phyloP scores from a whole-genome alignment of 2,113 vertebrate genomes.

The Paratilapia polleni region DNA sequence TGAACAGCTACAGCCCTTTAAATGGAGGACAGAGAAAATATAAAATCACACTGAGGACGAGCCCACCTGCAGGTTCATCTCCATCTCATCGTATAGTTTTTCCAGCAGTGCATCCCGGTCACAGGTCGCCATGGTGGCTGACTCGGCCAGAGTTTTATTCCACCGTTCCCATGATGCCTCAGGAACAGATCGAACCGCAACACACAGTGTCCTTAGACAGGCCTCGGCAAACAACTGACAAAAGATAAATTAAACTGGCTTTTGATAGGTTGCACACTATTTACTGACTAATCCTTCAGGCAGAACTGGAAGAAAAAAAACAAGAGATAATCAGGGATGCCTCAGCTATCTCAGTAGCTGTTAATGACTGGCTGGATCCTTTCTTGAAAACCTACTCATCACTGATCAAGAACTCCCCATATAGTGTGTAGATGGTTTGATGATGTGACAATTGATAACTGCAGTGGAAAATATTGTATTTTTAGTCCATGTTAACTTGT shows the following conservation, averaged over 20 bases:
- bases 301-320: constrained; percentile 11
- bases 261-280: constrained; percentile 34
- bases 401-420: not conserved
- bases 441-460: not conserved
- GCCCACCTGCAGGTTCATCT: constrained; percentile 86
- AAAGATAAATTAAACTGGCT: constrained; percentile 30
- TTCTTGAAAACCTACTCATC: not conserved
- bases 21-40: not conserved
- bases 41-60: not conserved
- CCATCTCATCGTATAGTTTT: constrained; percentile 86
- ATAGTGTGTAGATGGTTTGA: not conserved
- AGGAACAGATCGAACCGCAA: constrained; percentile 87
- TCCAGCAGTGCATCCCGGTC: constrained; percentile 77
- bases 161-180: constrained; percentile 80
- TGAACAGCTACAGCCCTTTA: not conserved
- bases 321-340: not conserved
- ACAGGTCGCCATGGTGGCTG: constrained; percentile 72
- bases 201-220: constrained; percentile 90
- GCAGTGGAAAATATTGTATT: not conserved
- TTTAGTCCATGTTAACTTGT: not conserved
- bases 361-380: not conserved
- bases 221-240: constrained; percentile 80
- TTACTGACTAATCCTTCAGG: not conserved
- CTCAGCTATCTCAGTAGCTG: not conserved
- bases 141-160: constrained; percentile 76